Evolutionary conservation across 1,140 invertebrate genomes (phyloP).

Genomic region (Brachionus sp.): DNA sequence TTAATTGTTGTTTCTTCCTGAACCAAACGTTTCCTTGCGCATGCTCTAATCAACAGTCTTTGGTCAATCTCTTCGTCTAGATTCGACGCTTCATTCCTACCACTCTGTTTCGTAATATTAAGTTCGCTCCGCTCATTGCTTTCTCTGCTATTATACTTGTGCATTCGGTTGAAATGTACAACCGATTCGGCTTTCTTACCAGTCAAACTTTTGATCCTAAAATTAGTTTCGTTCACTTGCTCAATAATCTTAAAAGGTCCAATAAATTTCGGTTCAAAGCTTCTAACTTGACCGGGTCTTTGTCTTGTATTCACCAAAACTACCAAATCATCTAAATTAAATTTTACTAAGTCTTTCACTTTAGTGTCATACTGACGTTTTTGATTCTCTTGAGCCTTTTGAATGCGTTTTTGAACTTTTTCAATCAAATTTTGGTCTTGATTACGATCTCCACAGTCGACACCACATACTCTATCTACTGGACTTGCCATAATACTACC

Average conservation of each 20-base stretch:
- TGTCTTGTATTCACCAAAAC: conserved; percentile 7
- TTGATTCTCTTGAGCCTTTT: conserved; percentile 5
- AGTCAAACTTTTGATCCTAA: background rate
- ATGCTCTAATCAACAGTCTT: background rate
- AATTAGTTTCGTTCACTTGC: background rate
- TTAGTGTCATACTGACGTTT: background rate
- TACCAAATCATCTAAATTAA: background rate
- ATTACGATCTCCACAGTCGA: background rate
- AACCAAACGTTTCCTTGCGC: background rate
- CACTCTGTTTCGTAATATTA: background rate
- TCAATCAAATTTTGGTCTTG: background rate
- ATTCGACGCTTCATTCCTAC: background rate
- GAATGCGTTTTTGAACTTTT: background rate
- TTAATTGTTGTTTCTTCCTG: background rate
- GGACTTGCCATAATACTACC: background rate
- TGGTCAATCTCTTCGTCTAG: background rate
- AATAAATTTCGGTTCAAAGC: conserved; percentile 23
- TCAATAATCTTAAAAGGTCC: background rate
- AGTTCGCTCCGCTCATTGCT: background rate
- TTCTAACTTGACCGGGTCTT: conserved; percentile 1
- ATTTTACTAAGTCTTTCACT: background rate
- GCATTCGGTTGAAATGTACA: background rate
- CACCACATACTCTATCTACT: background rate
- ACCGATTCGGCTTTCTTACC: background rate
- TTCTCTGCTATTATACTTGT: background rate